These are phyloP conservation scores for Saccostrea glomerata DNA, from an alignment of 1,140 invertebrate species.

Conservation along the genomic window DNA sequence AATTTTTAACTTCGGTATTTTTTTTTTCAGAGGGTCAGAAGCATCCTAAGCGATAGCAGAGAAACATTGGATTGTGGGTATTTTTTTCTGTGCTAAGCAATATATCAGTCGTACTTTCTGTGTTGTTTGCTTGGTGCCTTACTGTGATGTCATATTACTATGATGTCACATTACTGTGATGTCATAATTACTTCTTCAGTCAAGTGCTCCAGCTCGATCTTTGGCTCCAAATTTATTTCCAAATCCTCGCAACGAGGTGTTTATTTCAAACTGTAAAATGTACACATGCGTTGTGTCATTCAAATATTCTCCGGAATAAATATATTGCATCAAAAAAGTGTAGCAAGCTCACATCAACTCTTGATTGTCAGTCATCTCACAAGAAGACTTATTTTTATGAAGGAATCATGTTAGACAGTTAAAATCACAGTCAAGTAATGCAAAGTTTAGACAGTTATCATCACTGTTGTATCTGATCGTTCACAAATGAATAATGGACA, in stretches of 20 bases:
- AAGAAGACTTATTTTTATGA: too few species aligned
- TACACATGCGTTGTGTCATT: neutral
- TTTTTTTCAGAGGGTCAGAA: conserved; percentile 11
- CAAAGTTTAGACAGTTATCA: too few species aligned
- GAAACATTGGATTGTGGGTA: neutral
- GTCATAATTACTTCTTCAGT: neutral
- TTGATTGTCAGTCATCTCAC: too few species aligned
- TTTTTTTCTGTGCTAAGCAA: neutral
- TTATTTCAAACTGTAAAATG: neutral
- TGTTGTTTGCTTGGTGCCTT: neutral
- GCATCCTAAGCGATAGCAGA: neutral
- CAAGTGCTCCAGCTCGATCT: neutral
- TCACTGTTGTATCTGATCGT: too few species aligned
- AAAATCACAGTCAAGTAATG: too few species aligned
- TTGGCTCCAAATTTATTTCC: too few species aligned
- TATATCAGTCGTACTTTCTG: neutral
- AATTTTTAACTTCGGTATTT: neutral
- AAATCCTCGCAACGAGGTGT: neutral
- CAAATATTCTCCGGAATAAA: neutral
- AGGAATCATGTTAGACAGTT: too few species aligned
- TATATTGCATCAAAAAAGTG: too few species aligned
- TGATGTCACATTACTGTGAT: neutral
- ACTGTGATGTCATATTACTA: neutral
- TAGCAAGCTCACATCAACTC: too few species aligned
- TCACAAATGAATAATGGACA: too few species aligned